Evolutionary conservation across 92 coral and sea anemone genomes (phyloP).

Genomic region (Actinostola sp.): DNA sequence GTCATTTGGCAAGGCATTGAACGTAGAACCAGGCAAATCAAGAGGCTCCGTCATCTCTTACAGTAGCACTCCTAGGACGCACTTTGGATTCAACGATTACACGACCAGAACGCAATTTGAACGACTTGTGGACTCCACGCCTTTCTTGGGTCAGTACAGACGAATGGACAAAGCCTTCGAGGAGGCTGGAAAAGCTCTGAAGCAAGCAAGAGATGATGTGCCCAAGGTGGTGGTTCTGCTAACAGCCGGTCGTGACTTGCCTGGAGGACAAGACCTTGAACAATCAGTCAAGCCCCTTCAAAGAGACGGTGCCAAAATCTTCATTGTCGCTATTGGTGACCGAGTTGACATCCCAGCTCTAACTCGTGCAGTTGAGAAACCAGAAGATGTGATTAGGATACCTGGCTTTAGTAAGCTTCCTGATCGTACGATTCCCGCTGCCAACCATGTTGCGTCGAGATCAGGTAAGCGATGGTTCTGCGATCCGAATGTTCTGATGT

Average conservation of each 20-base stretch:
- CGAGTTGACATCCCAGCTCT: constrained; percentile 29
- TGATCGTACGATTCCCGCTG: constrained; percentile 6
- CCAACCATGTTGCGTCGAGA: constrained; percentile 1
- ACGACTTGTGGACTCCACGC: constrained; percentile 37
- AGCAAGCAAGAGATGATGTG: constrained; percentile 51
- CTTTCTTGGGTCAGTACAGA: constrained; percentile 46
- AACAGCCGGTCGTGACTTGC: constrained; percentile 49
- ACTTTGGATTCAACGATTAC: constrained; percentile 49
- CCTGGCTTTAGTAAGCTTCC: constrained; percentile 23
- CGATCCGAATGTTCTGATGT: neutral
- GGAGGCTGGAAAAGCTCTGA: constrained; percentile 47
- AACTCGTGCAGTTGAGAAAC: constrained; percentile 22
- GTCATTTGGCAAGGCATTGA: constrained; percentile 57
- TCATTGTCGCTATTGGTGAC: constrained; percentile 60
- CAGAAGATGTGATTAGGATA: constrained; percentile 36
- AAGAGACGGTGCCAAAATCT: constrained; percentile 59
- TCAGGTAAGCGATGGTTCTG: constrained; percentile 6
- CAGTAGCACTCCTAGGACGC: constrained; percentile 40
- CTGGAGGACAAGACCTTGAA: constrained; percentile 30
- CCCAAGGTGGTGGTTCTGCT: constrained; percentile 68
- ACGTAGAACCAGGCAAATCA: constrained; percentile 65
- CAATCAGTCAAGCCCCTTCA: constrained; percentile 30
- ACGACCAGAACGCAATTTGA: constrained; percentile 31
- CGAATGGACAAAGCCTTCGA: constrained; percentile 61
- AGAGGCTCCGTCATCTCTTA: constrained; percentile 72